Evolutionary conservation across 2,888 invertebrate species (phyloP), one percentile per base, ranked within the genome.

Genomic region (Drosophila testacea): DNA sequence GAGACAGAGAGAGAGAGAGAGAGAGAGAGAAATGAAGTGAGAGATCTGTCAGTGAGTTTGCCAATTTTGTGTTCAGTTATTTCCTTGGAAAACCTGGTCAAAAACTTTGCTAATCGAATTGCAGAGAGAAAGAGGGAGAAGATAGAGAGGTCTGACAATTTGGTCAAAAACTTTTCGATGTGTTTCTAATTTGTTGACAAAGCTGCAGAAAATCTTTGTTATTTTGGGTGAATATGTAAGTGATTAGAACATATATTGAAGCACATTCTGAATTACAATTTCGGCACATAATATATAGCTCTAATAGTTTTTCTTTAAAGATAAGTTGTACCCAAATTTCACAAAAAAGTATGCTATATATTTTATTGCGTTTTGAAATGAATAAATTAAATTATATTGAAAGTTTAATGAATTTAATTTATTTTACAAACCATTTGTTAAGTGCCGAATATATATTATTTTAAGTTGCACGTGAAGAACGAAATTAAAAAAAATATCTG

Each of bases 91-190:
- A 46, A 46, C 4, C 28, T 27, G n/a, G 13, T 16, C 34, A 22
- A 42, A 50, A 63, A 64, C 39, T 51, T 46, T 34, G 16, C 27
- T 68, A 57, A 68, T 57, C 52, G 41, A 68, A 60, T 68, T 59
- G 38, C 41, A 52, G 3, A n/a, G 1, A 55, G 32, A 55, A 1
- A 16, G 16, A 16, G 22, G 2, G 2, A 22, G 22, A 22, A 22
- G 22, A 22, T 0, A 22, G 22, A 22, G 22, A 22, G 22, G 13
- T 67, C 22, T 11, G 1, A 13, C 9, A 10, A 55, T 32, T 34
- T 38, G 11, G 32, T 32, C 36, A 52, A 22, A 13, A 52, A 38
- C 39, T 30, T 51, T 51, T 27, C 9, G 34, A 34, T 7, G 22
- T 34, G 34, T 16, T 13, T 13, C 48, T 51, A 51, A 51, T 60